Conservation (phyloP, 2,888 invertebrate species). For the Caenorhabditis afra region DNA sequence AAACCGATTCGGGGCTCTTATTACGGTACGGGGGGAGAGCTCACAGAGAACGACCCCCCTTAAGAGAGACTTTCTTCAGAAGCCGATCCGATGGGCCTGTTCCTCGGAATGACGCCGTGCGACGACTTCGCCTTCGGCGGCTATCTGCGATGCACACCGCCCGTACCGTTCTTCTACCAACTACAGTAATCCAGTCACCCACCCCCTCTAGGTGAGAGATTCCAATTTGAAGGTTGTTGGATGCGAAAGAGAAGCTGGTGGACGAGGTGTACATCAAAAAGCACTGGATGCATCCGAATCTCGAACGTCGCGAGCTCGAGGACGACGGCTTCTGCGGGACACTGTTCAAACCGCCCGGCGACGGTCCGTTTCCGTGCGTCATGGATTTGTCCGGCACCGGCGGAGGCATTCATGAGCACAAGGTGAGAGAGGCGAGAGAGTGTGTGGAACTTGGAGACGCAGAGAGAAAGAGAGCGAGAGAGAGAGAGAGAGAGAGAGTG, state of each 20-base stretch:
- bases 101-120: slow-evolving; percentile 53
- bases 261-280: slow-evolving; percentile 60
- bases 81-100: slow-evolving; percentile 60
- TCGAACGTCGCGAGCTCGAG: slow-evolving; percentile 52
- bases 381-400: slow-evolving; percentile 65
- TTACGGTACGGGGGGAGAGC: slow-evolving; percentile 22
- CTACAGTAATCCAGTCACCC: slow-evolving; percentile 28
- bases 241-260: slow-evolving; percentile 20
- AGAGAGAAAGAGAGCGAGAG: not conserved
- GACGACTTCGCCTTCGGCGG: slow-evolving; percentile 63
- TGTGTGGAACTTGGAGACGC: too few relatives aligned
- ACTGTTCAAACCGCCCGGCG: slow-evolving; percentile 62
- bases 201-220: too few relatives aligned
- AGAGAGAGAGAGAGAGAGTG: too few relatives aligned
- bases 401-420: slow-evolving; percentile 64
- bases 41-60: too few relatives aligned
- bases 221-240: slow-evolving; percentile 45
- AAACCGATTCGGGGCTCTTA: slow-evolving; percentile 62
- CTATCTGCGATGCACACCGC: slow-evolving; percentile 60
- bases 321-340: slow-evolving; percentile 57
- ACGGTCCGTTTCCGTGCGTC: slow-evolving; percentile 64
- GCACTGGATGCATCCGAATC: slow-evolving; percentile 67
- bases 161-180: slow-evolving; percentile 41
- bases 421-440: too few relatives aligned
- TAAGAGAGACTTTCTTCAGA: slow-evolving; percentile 15